Evolutionary conservation across 1,140 invertebrate genomes (phyloP).

Genomic region (Drosophila setifemur): DNA sequence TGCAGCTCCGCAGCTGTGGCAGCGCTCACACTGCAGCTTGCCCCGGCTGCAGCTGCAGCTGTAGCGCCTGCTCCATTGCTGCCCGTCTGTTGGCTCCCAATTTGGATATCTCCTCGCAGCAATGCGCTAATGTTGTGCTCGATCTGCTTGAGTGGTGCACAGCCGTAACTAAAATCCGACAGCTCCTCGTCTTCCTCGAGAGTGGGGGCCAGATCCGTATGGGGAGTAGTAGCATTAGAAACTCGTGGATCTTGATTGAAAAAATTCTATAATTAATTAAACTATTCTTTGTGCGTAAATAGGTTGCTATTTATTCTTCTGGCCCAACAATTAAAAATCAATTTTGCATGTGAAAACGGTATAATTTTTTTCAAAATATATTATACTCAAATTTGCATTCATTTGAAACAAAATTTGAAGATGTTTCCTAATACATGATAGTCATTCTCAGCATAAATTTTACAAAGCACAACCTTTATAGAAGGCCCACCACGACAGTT

Average conservation of each 20-base stretch:
- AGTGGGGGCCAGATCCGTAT: conserved; percentile 83
- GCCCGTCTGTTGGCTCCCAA: conserved; percentile 60
- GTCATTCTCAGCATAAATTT: too few relatives aligned
- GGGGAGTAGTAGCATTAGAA: conserved; percentile 77
- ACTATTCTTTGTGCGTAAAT: too few relatives aligned
- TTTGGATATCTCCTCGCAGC: conserved; percentile 83
- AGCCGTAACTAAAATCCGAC: conserved; percentile 82
- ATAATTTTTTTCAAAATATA: too few relatives aligned
- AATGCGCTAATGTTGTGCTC: conserved; percentile 86
- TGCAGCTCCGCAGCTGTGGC: conserved; percentile 57
- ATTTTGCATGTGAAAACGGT: too few relatives aligned
- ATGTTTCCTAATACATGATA: too few relatives aligned
- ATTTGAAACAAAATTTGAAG: too few relatives aligned
- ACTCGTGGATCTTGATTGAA: conserved; percentile 50
- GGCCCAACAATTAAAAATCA: too few relatives aligned
- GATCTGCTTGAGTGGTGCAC: conserved; percentile 84
- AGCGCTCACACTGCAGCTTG: conserved; percentile 1
- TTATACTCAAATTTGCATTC: too few relatives aligned
- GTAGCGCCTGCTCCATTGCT: conserved; percentile 9
- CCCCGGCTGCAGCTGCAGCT: neutral
- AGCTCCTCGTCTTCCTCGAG: conserved; percentile 87
- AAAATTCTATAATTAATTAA: neutral
- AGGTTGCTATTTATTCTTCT: too few relatives aligned
- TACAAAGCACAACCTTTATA: too few relatives aligned
- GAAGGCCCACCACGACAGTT: too few relatives aligned